Evolutionary conservation across 1,140 invertebrate species (phyloP), one percentile per base, ranked within the genome.

Genomic region (Anastrepha obliqua): DNA sequence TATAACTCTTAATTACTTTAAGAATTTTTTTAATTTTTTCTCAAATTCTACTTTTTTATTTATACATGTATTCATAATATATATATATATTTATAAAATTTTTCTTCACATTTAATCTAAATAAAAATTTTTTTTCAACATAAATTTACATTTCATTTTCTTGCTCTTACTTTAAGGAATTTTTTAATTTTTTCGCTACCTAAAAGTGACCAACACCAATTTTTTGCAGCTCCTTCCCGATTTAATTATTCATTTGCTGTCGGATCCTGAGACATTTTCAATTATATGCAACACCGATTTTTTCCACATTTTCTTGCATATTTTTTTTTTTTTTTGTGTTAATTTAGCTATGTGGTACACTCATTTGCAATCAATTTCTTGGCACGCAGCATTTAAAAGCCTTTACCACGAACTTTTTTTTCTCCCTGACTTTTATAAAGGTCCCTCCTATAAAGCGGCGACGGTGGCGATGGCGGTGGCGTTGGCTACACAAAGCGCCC

Each of bases 181-280:
- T 20, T 13, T 65, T 9, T 65, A 39, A 20, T 47, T 47, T 44
- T 44, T 70, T 29, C 29, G 55, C 55, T 58, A 58, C 55, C 55
- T 8, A 58, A 58, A 58, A 58, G 7, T 13, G 13, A 58, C 7
- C 55, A 7, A 58, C 7, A 58, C 55, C 39, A 47, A 70, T 47
- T 13, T 65, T 29, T 65, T 6, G 8, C n/a, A 42, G 3, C 29
- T 9, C 8, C 11, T 67, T 9, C 11, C 0, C 9, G 9, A 11
- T 85, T 55, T 44, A 59, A 58, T 29, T 85, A 47, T 59, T 58
- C 81, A 62, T 5, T 85, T 59, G 8, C 81, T 59, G 20, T 85
- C 81, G 13, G 59, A 3, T 42, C n/a, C n/a, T 58, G 17, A 29
- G 81, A 6, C 11, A 58, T 42, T 85, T 59, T 74, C 67, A 74